Conservation (phyloP, 2,797 vertebrate genomes). For the Platalea minor region DNA sequence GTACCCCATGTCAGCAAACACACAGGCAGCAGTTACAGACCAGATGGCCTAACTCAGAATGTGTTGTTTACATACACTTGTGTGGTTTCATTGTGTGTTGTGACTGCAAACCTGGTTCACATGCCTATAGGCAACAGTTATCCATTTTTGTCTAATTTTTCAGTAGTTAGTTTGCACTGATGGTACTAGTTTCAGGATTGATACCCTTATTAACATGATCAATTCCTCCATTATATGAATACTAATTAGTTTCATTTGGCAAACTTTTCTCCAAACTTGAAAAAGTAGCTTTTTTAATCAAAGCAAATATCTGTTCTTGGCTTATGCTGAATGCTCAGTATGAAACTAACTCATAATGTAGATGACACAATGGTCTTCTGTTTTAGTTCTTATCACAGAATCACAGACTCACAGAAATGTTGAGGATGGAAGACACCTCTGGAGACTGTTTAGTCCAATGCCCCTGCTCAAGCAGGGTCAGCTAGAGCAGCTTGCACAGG, state of each 20-base stretch:
- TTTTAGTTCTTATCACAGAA: neutral
- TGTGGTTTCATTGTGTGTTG: neutral
- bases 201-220: neutral
- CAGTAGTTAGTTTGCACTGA: neutral
- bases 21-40: neutral
- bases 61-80: slow-evolving; percentile 10
- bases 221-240: neutral
- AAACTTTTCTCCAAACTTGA: neutral
- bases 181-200: neutral
- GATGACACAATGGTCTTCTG: neutral
- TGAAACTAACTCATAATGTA: neutral
- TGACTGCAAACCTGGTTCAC: neutral
- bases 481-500: neutral
- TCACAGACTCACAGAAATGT: neutral
- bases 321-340: neutral
- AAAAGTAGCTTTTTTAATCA: neutral
- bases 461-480: neutral
- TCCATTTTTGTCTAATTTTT: neutral
- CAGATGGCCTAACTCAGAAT: slow-evolving; percentile 26
- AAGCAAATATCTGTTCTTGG: neutral
- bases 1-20: slow-evolving; percentile 34
- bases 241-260: neutral
- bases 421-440: neutral
- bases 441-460: neutral
- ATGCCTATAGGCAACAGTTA: neutral